phyloP scores from a whole-genome alignment of 2,113 vertebrate genomes.

The Albula glossodonta region DNA sequence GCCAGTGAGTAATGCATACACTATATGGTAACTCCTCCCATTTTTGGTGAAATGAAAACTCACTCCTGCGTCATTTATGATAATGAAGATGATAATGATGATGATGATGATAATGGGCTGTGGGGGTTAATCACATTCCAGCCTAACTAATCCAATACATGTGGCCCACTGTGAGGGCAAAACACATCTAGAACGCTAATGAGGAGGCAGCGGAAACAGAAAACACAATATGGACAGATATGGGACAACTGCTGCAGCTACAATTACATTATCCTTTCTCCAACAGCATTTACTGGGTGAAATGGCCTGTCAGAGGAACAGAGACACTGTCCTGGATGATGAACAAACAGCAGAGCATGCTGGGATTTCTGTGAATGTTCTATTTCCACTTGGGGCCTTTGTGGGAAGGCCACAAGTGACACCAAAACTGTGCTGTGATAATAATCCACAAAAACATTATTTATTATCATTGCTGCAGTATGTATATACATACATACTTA shows the following conservation, averaged over 20 bases:
- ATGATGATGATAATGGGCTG: not conserved
- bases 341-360: not conserved
- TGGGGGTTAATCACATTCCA: not conserved
- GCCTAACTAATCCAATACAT: slow-evolving; percentile 2
- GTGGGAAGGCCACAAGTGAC: no score
- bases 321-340: not conserved
- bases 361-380: not conserved
- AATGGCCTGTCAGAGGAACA: not conserved
- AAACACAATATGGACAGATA: not conserved
- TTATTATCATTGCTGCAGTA: no score
- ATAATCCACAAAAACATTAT: no score
- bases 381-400: no score
- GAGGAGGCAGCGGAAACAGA: not conserved
- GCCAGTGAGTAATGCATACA: no score
- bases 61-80: not conserved
- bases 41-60: no score
- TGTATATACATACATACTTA: no score
- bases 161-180: not conserved
- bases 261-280: no score
- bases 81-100: not conserved
- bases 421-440: no score
- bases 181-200: not conserved
- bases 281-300: no score
- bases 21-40: no score
- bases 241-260: no score